phyloP scores from a whole-genome alignment of 2,797 vertebrate species.

The Scleropages formosus region DNA sequence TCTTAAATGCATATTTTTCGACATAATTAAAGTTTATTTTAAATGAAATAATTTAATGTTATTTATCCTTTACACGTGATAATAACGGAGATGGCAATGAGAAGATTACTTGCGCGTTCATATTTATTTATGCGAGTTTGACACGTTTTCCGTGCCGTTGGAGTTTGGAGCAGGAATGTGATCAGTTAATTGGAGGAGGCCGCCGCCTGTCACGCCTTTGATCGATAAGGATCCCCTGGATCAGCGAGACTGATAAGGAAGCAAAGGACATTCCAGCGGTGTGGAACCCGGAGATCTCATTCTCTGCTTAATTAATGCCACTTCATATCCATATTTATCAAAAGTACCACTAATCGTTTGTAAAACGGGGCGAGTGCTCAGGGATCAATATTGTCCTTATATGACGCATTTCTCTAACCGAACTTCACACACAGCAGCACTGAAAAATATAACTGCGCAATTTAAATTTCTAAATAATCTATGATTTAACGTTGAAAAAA shows the following conservation, averaged over 20 bases:
- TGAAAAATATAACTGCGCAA: too few relatives aligned
- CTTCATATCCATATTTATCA: too few relatives aligned
- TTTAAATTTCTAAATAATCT: too few relatives aligned
- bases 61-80: slow-evolving; percentile 4
- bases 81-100: slow-evolving; percentile 10
- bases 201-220: slow-evolving; percentile 70
- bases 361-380: too few relatives aligned
- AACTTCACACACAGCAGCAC: too few relatives aligned
- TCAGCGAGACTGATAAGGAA: slow-evolving; percentile 63
- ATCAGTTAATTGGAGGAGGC: slow-evolving; percentile 61
- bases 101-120: background rate
- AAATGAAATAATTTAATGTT: too few relatives aligned
- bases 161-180: slow-evolving; percentile 52
- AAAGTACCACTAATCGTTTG: too few relatives aligned
- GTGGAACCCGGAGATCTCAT: slow-evolving; percentile 32
- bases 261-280: slow-evolving; percentile 60
- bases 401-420: too few relatives aligned
- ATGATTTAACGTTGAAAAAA: too few relatives aligned
- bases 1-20: too few relatives aligned
- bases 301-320: too few relatives aligned
- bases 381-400: too few relatives aligned
- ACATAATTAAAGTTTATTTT: background rate
- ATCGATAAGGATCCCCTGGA: slow-evolving; percentile 67
- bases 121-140: slow-evolving; percentile 14
- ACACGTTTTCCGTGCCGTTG: background rate